phyloP scores from a whole-genome alignment of 2,113 vertebrate genomes.

The Agapornis roseicollis region DNA sequence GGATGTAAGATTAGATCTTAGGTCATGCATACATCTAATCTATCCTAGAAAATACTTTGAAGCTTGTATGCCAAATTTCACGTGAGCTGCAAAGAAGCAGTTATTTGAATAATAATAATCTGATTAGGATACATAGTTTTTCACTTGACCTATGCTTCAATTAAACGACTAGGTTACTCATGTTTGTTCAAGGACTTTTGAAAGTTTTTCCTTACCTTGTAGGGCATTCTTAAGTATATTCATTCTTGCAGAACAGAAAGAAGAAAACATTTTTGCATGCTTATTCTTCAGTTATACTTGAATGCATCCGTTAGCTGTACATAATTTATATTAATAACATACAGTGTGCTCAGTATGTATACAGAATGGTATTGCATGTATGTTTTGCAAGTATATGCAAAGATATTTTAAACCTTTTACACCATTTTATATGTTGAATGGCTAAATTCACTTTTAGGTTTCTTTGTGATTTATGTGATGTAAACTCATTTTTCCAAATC shows the following conservation, averaged over 20 bases:
- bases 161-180: not conserved
- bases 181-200: not conserved
- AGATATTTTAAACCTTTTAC: not conserved
- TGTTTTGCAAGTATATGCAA: not conserved
- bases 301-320: not conserved
- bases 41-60: slow-evolving; percentile 2
- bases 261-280: not conserved
- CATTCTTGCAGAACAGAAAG: not conserved
- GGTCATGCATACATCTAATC: not conserved
- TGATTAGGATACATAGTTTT: not conserved
- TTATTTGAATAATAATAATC: not conserved
- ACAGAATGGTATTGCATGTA: not conserved
- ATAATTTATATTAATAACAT: not conserved
- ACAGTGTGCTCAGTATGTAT: not conserved
- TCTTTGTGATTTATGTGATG: not conserved
- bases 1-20: not conserved
- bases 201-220: not conserved
- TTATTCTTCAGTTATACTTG: not conserved
- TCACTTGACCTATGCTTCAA: not conserved
- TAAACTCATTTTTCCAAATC: not conserved
- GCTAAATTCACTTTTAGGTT: not conserved
- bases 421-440: not conserved
- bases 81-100: not conserved
- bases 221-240: not conserved
- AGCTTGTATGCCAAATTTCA: not conserved